Conservation (phyloP, 64 coral and sea anemone species). For the Platygyra sinensis region DNA sequence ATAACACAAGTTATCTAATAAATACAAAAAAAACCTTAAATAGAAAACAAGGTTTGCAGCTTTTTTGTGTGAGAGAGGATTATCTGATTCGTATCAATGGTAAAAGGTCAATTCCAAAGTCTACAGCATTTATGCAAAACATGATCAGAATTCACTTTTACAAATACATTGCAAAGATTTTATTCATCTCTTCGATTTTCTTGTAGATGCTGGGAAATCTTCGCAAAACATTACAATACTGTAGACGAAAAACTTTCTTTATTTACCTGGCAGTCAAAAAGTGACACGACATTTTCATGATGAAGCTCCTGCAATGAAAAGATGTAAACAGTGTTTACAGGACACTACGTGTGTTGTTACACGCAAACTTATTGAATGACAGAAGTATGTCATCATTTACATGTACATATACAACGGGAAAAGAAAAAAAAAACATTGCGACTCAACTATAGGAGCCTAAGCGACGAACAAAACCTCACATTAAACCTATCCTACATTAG, state of each 20-base stretch:
- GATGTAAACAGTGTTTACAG: background rate
- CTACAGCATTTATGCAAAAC: too few species aligned
- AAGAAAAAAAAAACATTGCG: background rate
- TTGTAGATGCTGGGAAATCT: background rate
- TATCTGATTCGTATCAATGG: too few species aligned
- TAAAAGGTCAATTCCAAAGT: too few species aligned
- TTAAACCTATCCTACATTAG: background rate
- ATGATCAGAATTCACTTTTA: too few species aligned
- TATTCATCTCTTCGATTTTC: background rate
- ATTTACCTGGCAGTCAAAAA: slow-evolving; percentile 92
- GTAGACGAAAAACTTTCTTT: background rate
- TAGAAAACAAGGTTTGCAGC: too few species aligned
- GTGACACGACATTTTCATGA: slow-evolving; percentile 93
- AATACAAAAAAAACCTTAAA: too few species aligned
- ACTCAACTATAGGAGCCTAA: background rate
- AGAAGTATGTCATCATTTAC: background rate
- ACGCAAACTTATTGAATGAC: background rate
- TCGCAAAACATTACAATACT: background rate
- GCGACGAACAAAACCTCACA: background rate
- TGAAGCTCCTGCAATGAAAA: slow-evolving; percentile 87
- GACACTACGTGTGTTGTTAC: background rate
- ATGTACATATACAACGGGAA: too few species aligned
- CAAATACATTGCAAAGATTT: too few species aligned
- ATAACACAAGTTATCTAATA: too few species aligned
- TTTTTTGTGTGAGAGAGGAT: too few species aligned